Evolutionary conservation across 2,797 vertebrate species (phyloP), one percentile per base, ranked within the genome.

Genomic region (Hafferia zeledoni): DNA sequence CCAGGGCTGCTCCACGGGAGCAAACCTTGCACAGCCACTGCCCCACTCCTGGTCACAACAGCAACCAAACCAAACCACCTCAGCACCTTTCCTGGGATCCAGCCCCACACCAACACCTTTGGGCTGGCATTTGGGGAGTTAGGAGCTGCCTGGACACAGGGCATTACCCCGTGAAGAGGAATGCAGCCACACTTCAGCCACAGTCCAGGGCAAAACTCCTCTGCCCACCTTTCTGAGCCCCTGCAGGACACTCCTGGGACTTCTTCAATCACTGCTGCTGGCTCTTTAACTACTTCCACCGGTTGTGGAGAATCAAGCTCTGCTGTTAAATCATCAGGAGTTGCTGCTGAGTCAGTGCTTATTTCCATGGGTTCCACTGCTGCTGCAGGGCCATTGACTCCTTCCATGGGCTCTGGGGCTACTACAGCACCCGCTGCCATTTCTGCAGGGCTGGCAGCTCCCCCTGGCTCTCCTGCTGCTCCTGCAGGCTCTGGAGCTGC

Each of bases 191-290:
- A 8, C 20, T 63, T 24, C 64, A 79, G 17, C 39, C 33, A 39
- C n/a, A 46, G 2, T 1, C 4, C 11, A 44, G 52, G 59, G 28
- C 20, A 55, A 76, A 33, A 41, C 6, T 53, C 33, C 79, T 76
- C 53, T 67, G 77, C 96, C 94, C 87, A 98, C 98, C 97, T 96
- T 74, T 61, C 30, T 1, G 81, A 43, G 46, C 93, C 89, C 82
- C 72, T 52, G n/a, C 18, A 41, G 41, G 95, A 90, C 28, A 49
- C 94, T 56, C 84, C 92, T 60, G 93, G 71, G n/a, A 83, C 72
- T 46, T 94, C 92, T 69, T 90, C 50, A 49, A 57, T 25, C 56
- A 60, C 71, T 39, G 81, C 59, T 68, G 70, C 65, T 56, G 85
- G 50, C 35, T 96, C 89, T 55, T 93, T 74, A 24, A 61, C 11